Conservation (phyloP, 2,113 vertebrate species). For the Cyprinodon tularosa region DNA sequence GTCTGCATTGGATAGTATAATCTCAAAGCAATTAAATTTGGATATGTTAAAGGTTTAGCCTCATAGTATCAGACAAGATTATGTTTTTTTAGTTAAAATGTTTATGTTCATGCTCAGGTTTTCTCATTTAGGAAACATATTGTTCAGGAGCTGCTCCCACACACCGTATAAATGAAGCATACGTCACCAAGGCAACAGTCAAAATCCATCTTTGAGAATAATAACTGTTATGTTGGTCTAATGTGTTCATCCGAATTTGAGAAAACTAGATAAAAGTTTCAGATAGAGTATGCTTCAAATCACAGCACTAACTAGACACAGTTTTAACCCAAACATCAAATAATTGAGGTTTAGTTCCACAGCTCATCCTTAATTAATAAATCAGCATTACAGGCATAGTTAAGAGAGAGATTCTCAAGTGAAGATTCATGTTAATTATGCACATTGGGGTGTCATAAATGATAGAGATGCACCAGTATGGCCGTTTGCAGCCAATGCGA, state of each 20-base stretch:
- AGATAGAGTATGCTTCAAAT: background rate
- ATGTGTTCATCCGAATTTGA: background rate
- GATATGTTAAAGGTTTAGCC: background rate
- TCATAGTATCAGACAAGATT: conserved; percentile 9
- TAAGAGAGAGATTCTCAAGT: background rate
- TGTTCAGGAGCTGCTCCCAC: background rate
- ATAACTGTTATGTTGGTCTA: background rate
- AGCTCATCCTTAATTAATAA: background rate
- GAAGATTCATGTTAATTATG: background rate
- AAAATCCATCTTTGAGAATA: conserved; percentile 12
- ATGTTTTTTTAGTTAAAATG: conserved; percentile 9
- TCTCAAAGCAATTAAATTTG: conserved; percentile 25
- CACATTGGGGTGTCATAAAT: background rate
- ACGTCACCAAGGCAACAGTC: conserved; percentile 8
- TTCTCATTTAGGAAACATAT: conserved; percentile 8
- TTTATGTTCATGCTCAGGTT: conserved; percentile 19
- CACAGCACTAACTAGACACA: background rate
- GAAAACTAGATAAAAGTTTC: background rate
- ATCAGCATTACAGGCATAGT: background rate
- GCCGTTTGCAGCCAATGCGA: background rate
- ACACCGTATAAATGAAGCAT: conserved; percentile 4
- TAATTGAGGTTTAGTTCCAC: background rate
- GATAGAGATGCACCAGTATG: background rate
- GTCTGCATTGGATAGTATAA: conserved; percentile 7
- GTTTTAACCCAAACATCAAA: background rate